phyloP scores from a whole-genome alignment of 2,888 invertebrate genomes.

The Athalia circularis region DNA sequence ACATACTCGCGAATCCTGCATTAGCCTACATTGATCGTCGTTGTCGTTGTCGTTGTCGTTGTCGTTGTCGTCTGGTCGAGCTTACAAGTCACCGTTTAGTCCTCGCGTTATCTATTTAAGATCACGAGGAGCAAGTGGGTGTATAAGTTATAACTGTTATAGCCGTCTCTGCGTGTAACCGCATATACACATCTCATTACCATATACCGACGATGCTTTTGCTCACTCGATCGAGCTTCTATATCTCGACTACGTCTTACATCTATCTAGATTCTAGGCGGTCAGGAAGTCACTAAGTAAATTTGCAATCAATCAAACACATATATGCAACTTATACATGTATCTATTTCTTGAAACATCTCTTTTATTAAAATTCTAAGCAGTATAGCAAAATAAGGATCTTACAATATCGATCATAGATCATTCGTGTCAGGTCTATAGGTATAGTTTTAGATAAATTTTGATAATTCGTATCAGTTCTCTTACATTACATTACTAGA shows the following conservation, averaged over 20 bases:
- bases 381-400: no score
- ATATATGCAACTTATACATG: neutral
- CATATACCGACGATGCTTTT: conserved; percentile 28
- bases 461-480: no score
- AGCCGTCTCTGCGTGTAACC: conserved; percentile 16
- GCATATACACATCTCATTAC: conserved; percentile 35
- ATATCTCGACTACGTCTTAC: neutral
- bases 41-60: neutral
- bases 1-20: conserved; percentile 8
- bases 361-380: no score
- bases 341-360: no score
- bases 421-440: no score
- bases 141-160: conserved; percentile 16
- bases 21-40: conserved; percentile 26
- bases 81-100: conserved; percentile 29
- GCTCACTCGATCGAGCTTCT: no score
- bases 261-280: neutral
- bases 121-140: conserved; percentile 5
- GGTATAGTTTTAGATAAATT: no score
- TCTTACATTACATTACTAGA: no score
- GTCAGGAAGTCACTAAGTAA: conserved; percentile 39
- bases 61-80: neutral
- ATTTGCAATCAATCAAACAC: neutral
- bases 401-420: no score
- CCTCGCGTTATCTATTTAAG: conserved; percentile 22